phyloP scores from a whole-genome alignment of 2,113 vertebrate species.

The Shinisaurus crocodilurus region DNA sequence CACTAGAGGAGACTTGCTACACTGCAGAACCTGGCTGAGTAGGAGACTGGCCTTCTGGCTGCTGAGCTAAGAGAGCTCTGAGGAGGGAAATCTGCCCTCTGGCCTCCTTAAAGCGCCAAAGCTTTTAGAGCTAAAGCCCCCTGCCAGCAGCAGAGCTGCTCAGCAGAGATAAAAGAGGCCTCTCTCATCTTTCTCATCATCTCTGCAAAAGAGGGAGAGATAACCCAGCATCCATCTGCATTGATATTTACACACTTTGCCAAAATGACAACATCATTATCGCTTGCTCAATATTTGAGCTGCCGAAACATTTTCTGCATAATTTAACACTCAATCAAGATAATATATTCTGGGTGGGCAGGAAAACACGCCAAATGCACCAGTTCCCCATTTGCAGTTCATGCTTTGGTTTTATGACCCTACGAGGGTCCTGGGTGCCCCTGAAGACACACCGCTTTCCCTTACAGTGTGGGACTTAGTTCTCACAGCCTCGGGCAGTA shows the following conservation, averaged over 20 bases:
- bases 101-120: not conserved
- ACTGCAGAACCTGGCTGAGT: not conserved
- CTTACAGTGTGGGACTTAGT: slow-evolving; percentile 20
- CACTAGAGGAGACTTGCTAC: rapidly evolving
- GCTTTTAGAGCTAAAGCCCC: slow-evolving; percentile 21
- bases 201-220: slow-evolving; percentile 33
- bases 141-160: not conserved
- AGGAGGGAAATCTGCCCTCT: slow-evolving; percentile 10
- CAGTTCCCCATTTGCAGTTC: not conserved
- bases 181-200: slow-evolving; percentile 36
- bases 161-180: slow-evolving; percentile 57
- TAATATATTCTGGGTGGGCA: slow-evolving; percentile 66
- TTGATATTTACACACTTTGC: slow-evolving; percentile 69
- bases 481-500: slow-evolving; percentile 38
- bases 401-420: not conserved
- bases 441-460: slow-evolving; percentile 23
- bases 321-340: slow-evolving; percentile 71
- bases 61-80: not conserved
- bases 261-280: slow-evolving; percentile 74
- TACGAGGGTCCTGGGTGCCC: not conserved
- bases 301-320: slow-evolving; percentile 73
- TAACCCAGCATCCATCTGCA: slow-evolving; percentile 62
- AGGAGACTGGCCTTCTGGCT: not conserved
- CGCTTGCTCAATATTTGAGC: slow-evolving; percentile 68
- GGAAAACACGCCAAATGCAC: not conserved